Conservation (phyloP, 37 sponge, comb jelly and placozoan species). For the Petrosia ficiformis region DNA sequence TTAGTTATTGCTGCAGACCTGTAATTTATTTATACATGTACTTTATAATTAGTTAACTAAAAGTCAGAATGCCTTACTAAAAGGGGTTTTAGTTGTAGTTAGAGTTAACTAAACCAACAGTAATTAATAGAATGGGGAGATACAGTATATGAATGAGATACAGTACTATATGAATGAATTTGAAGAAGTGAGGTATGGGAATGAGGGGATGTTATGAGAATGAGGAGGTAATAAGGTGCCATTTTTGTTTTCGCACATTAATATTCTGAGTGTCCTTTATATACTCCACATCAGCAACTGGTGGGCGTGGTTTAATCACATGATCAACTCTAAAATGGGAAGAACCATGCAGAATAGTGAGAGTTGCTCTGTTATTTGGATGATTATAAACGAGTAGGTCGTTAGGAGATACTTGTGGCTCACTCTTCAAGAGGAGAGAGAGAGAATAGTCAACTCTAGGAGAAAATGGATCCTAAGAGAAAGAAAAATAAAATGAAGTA, state of each 20-base stretch:
- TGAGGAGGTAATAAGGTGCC: neutral
- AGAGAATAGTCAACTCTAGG: constrained; percentile 48
- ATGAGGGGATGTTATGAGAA: neutral
- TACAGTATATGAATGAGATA: too few relatives aligned
- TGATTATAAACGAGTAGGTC: constrained; percentile 54
- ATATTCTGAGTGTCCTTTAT: constrained; percentile 12
- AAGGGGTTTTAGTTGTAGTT: too few relatives aligned
- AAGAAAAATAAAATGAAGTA: neutral
- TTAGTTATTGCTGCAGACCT: too few relatives aligned
- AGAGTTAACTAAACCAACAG: too few relatives aligned
- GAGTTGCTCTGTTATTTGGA: constrained; percentile 34
- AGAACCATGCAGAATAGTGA: neutral
- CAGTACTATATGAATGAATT: neutral
- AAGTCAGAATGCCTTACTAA: too few relatives aligned
- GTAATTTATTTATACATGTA: too few relatives aligned
- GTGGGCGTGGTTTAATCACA: constrained; percentile 22
- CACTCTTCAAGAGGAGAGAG: constrained; percentile 39
- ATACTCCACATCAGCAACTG: constrained; percentile 35
- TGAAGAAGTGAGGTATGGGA: neutral
- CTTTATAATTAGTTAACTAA: too few relatives aligned
- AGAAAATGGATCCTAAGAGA: constrained; percentile 35
- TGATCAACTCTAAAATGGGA: constrained; percentile 52
- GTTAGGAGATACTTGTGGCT: constrained; percentile 25
- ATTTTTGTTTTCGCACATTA: neutral
- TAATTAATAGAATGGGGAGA: too few relatives aligned